Percentiles rank a stretch among this genome's conserved stretches.
Evolutionary conservation across 2,797 vertebrate genomes (phyloP).

Genomic region (Astyanax mexicanus): DNA sequence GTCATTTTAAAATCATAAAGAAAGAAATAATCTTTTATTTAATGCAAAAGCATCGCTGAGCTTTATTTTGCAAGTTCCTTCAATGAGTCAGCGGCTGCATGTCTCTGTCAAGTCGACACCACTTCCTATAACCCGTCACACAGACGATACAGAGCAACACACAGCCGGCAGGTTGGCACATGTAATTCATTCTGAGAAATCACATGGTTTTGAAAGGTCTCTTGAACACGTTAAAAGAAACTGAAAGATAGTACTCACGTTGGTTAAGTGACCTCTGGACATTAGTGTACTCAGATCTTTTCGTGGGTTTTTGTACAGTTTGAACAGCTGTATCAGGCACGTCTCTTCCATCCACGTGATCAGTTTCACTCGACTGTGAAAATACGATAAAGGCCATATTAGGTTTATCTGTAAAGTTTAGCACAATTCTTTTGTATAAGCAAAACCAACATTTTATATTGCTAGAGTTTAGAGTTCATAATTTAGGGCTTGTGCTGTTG

Average conservation of each 20-base stretch:
- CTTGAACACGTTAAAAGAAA: not conserved
- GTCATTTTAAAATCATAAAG: no score
- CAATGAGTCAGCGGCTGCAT: not conserved
- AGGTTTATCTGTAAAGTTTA: no score
- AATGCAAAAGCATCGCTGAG: not conserved
- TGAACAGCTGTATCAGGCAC: conserved; percentile 41
- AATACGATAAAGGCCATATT: not conserved
- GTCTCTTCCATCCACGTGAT: conserved; percentile 28
- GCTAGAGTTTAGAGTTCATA: no score
- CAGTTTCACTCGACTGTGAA: conserved; percentile 31
- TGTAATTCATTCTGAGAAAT: not conserved
- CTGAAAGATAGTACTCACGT: conserved; percentile 61
- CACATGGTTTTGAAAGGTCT: not conserved
- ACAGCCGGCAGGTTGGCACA: not conserved
- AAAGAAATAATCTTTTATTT: no score
- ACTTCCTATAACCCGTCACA: conserved; percentile 7
- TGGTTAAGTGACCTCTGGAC: conserved; percentile 75
- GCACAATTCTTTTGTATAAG: no score
- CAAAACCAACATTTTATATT: no score
- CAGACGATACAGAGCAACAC: not conserved
- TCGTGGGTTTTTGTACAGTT: conserved; percentile 15
- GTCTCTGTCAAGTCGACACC: not conserved
- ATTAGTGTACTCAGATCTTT: conserved; percentile 60
- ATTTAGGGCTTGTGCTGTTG: no score
- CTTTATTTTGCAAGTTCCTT: not conserved